Evolutionary conservation across 1,140 invertebrate genomes (phyloP), one percentile per base, ranked within the genome.

Genomic region (Ladona fulva): DNA sequence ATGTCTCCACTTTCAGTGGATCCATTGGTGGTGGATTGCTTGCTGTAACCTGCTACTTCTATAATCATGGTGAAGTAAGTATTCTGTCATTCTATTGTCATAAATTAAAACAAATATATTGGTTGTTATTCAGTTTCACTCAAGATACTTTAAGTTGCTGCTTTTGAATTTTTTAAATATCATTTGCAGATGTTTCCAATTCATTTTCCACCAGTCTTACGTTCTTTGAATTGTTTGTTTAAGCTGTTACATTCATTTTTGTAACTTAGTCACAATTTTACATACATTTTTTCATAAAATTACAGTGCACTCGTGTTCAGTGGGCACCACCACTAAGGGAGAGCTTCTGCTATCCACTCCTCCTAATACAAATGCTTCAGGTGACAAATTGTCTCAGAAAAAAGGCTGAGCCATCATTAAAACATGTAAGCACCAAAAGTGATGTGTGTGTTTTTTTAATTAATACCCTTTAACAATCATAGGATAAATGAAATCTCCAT

Each of bases 261-360:
- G 74, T n/a, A n/a, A n/a, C n/a, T n/a, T n/a, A n/a, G n/a, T n/a
- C n/a, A n/a, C n/a, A n/a, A n/a, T n/a, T n/a, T n/a, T n/a, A n/a
- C 37, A 19, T 76, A 14, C 78, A 6, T 74, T 8, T 59, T 77
- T 81, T 77, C 77, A 74, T 80, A 81, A 82, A 24, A 37, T 81
- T 86, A 79, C 77, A 86, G 81, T 87, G 89, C 74, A 95, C 93
- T 0, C 83, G 94, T 52, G 92, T 95, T 0, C 92, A 94, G 83
- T 95, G 94, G 94, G 91, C 93, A 0, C 93, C 94, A 0, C 93
- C 94, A 11, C 85, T 95, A 76, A 84, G 94, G 78, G 94, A 96
- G 85, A 94, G 91, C 81, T 93, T 95, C 84, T 93, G 91, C 0
- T 93, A 92, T 82, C 94, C 94, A 0, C 86, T 90, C 77, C 84